Evolutionary conservation across 2,113 vertebrate species (phyloP).

Genomic region (Saguinus midas): DNA sequence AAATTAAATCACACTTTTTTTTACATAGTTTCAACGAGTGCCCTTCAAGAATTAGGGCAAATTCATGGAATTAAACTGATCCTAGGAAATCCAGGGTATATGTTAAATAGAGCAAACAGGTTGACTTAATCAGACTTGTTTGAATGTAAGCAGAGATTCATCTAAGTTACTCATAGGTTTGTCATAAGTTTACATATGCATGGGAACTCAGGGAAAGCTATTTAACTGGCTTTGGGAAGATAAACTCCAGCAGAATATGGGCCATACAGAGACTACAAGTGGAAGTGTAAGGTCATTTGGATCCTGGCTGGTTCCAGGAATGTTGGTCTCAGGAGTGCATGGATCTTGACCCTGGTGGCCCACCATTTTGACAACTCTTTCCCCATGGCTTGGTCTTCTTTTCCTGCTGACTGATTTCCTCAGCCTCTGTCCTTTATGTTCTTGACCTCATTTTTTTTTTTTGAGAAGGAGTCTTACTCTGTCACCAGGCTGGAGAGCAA

Average conservation of each 20-base stretch:
- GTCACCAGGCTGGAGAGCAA: neutral
- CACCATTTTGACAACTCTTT: slow-evolving; percentile 43
- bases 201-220: slow-evolving; percentile 51
- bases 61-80: slow-evolving; percentile 21
- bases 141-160: slow-evolving; percentile 38
- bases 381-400: neutral
- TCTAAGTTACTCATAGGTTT: slow-evolving; percentile 49
- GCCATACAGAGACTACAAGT: slow-evolving; percentile 48
- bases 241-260: slow-evolving; percentile 1
- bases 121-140: slow-evolving; percentile 45
- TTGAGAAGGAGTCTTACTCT: neutral
- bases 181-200: neutral
- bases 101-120: neutral
- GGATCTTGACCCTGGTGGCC: slow-evolving; percentile 40
- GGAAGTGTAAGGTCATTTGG: slow-evolving; percentile 53
- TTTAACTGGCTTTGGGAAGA: slow-evolving; percentile 36
- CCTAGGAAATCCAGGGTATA: slow-evolving; percentile 8
- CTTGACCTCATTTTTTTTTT: neutral
- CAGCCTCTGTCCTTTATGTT: neutral
- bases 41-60: neutral
- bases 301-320: slow-evolving; percentile 48
- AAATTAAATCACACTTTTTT: slow-evolving; percentile 8
- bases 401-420: neutral
- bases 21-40: neutral
- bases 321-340: neutral